Conservation (phyloP, 2,888 invertebrate genomes). For the Antheraea yamamai region DNA sequence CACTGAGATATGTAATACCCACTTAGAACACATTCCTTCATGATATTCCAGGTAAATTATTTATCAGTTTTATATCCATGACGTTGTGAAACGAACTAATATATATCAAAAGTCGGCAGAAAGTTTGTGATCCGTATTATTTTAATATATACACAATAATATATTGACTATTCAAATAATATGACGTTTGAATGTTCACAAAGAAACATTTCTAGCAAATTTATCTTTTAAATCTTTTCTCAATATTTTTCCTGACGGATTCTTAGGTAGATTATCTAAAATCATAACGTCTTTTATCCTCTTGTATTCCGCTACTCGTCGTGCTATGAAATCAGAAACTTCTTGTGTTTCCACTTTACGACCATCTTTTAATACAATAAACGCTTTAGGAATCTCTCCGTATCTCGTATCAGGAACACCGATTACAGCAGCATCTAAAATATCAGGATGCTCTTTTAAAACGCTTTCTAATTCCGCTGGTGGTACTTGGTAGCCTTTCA, state of each 20-base stretch:
- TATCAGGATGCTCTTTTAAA: slow-evolving; percentile 85
- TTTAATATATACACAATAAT: no score
- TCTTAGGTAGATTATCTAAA: slow-evolving; percentile 86
- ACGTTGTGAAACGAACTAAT: no score
- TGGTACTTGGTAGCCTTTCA: slow-evolving; percentile 88
- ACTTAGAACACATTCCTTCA: no score
- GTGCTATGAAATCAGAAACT: slow-evolving; percentile 83
- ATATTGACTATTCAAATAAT: not conserved
- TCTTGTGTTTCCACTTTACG: slow-evolving; percentile 71
- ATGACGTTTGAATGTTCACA: not conserved
- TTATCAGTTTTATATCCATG: no score
- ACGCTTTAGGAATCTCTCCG: slow-evolving; percentile 90
- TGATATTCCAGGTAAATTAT: no score
- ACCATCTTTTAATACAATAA: slow-evolving; percentile 82
- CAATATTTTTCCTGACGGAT: slow-evolving; percentile 88
- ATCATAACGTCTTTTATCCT: slow-evolving; percentile 78
- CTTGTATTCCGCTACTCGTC: slow-evolving; percentile 88
- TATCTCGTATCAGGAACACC: slow-evolving; percentile 85
- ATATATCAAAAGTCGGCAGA: no score
- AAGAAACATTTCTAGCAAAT: slow-evolving; percentile 32
- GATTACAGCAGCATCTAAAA: slow-evolving; percentile 91
- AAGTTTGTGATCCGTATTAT: no score
- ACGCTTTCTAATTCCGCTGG: slow-evolving; percentile 92
- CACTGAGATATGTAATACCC: no score
- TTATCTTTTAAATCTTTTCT: slow-evolving; percentile 79